Conservation (phyloP, 2,888 invertebrate species). For the Diploptera punctata region DNA sequence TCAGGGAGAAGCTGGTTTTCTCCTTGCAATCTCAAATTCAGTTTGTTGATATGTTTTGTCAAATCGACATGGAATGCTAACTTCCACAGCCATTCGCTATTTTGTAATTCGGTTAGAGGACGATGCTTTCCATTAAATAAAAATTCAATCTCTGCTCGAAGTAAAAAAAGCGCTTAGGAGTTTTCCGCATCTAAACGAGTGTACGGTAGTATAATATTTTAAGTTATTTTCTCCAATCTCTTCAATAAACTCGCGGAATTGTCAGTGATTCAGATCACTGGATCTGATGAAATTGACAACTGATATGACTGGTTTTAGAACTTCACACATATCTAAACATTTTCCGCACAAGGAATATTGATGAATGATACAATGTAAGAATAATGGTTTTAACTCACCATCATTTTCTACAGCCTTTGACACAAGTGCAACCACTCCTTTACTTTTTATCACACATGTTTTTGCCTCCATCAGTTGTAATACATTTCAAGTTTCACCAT, state of each 20-base stretch:
- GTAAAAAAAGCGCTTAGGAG: slow-evolving; percentile 43
- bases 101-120: slow-evolving; percentile 45
- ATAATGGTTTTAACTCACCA: slow-evolving; percentile 48
- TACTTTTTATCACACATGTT: no score
- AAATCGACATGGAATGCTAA: slow-evolving; percentile 46
- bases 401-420: slow-evolving; percentile 48
- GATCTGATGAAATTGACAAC: slow-evolving; percentile 48
- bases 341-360: slow-evolving; percentile 42
- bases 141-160: slow-evolving; percentile 44
- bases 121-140: slow-evolving; percentile 45
- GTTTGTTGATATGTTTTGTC: slow-evolving; percentile 44
- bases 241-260: slow-evolving; percentile 47
- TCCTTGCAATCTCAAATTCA: no score
- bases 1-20: slow-evolving; percentile 46
- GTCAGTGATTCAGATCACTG: slow-evolving; percentile 23
- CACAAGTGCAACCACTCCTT: slow-evolving; percentile 46
- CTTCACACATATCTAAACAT: slow-evolving; percentile 49
- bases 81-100: slow-evolving; percentile 46
- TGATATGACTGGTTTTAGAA: slow-evolving; percentile 49
- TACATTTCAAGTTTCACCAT: no score
- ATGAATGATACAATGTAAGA: slow-evolving; percentile 49
- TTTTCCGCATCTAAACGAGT: slow-evolving; percentile 44
- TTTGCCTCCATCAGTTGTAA: no score
- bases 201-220: slow-evolving; percentile 44
- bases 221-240: slow-evolving; percentile 47